These are phyloP conservation scores for Drosophila truncata DNA, from an alignment of 1,140 invertebrate species.

Conservation along the genomic window DNA sequence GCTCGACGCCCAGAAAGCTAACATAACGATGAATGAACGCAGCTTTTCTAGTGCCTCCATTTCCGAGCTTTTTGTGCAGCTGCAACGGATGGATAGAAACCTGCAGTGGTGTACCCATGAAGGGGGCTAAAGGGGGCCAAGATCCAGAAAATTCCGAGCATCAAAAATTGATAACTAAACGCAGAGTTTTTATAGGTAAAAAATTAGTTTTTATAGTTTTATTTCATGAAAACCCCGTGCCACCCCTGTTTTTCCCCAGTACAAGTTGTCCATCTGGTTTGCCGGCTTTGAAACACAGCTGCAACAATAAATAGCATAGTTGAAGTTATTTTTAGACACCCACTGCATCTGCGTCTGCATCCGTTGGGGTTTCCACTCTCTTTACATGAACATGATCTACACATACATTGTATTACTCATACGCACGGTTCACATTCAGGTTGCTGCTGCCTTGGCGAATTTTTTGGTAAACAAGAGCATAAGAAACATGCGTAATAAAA, in stretches of 20 bases:
- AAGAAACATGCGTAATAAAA: conserved; percentile 62
- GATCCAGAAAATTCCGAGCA: neutral
- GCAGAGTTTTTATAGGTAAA: neutral
- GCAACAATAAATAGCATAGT: conserved; percentile 77
- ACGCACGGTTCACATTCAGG: conserved; percentile 17
- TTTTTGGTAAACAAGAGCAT: conserved; percentile 62
- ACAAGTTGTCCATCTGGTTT: conserved; percentile 73
- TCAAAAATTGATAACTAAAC: neutral
- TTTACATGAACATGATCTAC: neutral
- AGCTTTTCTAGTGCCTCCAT: conserved; percentile 31
- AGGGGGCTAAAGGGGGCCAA: neutral
- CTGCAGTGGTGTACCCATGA: neutral
- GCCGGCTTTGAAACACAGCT: conserved; percentile 69
- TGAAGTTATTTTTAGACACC: conserved; percentile 77
- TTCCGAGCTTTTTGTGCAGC: conserved; percentile 29
- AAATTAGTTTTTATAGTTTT: neutral
- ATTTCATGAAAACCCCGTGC: conserved; percentile 1
- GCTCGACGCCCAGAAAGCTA: conserved; percentile 22
- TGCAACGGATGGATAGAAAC: conserved; percentile 9
- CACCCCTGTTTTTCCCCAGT: conserved; percentile 14
- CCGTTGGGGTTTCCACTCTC: conserved; percentile 31
- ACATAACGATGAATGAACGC: conserved; percentile 42
- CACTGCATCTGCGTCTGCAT: conserved; percentile 59
- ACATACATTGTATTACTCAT: conserved; percentile 25
- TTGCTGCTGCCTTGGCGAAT: conserved; percentile 41